A percentile compares a stretch with the other conserved stretches of the same genome.
Evolutionary conservation across 2,797 vertebrate species (phyloP).

Genomic region (Ceyx erithaca): DNA sequence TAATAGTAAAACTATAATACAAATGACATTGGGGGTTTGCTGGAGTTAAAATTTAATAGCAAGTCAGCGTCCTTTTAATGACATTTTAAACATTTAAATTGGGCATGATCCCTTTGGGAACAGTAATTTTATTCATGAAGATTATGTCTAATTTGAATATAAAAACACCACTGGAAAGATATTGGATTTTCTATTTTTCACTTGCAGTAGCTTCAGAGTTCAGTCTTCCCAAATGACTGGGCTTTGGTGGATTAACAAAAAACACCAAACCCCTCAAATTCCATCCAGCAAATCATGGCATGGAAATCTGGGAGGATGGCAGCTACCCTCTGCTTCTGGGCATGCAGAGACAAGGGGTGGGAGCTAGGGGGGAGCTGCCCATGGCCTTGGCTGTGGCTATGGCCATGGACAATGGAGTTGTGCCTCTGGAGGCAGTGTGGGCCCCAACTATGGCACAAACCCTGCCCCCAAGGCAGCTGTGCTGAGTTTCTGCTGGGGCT

Average conservation of each 20-base stretch:
- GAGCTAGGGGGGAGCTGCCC: accelerated
- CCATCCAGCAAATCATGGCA: accelerated
- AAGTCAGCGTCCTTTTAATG: constrained; percentile 47
- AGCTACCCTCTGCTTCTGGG: accelerated
- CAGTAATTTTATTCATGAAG: constrained; percentile 76
- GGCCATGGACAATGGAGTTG: not conserved
- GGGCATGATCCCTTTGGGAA: constrained; percentile 72
- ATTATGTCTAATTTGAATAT: constrained; percentile 73
- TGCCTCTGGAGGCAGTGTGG: not conserved
- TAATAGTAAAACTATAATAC: constrained; percentile 48
- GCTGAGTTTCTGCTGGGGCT: accelerated
- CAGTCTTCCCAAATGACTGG: constrained; percentile 6
- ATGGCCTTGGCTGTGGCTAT: not conserved
- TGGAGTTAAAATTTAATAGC: constrained; percentile 53
- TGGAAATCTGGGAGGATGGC: not conserved
- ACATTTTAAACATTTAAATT: constrained; percentile 73
- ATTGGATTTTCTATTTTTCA: constrained; percentile 45
- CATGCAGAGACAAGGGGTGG: accelerated
- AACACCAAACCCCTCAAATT: not conserved
- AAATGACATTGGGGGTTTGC: constrained; percentile 59
- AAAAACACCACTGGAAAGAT: constrained; percentile 70
- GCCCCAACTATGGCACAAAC: accelerated
- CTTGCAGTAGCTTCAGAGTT: not conserved
- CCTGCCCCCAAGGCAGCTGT: accelerated
- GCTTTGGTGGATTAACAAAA: not conserved